phyloP scores from a whole-genome alignment of 2,113 vertebrate genomes.

The Mormyrus iriodes region DNA sequence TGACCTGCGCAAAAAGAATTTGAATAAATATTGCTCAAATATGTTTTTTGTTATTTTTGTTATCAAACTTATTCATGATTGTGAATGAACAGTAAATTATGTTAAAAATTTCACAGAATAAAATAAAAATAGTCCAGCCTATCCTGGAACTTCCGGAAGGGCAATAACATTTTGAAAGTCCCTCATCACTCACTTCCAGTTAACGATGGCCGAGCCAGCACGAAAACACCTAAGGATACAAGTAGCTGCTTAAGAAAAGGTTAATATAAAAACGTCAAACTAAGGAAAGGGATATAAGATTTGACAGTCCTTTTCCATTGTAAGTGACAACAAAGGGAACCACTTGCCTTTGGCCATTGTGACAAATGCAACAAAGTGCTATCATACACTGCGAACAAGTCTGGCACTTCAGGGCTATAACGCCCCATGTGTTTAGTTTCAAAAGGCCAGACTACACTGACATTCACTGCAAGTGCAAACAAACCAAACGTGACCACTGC shows the following conservation, averaged over 20 bases:
- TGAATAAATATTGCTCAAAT: neutral
- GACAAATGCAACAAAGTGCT: neutral
- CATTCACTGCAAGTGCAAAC: neutral
- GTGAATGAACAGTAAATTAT: neutral
- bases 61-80: neutral
- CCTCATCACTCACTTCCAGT: neutral
- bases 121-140: neutral
- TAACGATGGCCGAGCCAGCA: neutral
- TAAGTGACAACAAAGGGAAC: neutral
- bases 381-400: neutral
- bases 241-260: neutral
- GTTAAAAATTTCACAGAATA: neutral
- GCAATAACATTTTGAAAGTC: neutral
- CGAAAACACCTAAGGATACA: neutral
- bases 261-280: neutral
- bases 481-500: neutral
- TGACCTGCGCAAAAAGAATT: neutral
- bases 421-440: neutral
- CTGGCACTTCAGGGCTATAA: neutral
- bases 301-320: neutral
- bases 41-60: neutral
- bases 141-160: neutral
- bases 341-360: neutral
- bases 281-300: neutral
- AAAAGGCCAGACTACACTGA: neutral